These are phyloP conservation scores for Catalaphyllia jardinei DNA, from an alignment of 64 coral and sea anemone species.

Conservation along the genomic window DNA sequence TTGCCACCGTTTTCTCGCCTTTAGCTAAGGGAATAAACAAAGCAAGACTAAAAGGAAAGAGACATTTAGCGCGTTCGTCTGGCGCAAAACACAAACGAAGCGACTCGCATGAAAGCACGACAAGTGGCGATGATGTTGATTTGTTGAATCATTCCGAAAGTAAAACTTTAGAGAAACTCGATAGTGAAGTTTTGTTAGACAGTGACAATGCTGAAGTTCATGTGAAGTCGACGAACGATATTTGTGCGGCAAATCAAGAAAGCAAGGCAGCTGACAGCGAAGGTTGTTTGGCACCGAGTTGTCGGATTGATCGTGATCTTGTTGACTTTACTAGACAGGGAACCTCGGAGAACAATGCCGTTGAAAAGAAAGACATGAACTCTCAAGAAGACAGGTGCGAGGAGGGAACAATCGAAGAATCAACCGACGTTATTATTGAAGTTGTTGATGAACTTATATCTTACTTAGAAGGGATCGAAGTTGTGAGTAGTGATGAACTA, in stretches of 20 bases:
- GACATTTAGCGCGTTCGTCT: background rate
- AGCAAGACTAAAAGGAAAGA: constrained; percentile 14
- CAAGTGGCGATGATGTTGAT: constrained; percentile 26
- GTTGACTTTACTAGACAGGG: background rate
- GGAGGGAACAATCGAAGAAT: constrained; percentile 28
- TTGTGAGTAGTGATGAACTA: constrained; percentile 74
- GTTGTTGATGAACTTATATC: constrained; percentile 88
- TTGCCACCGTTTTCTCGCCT: constrained; percentile 21
- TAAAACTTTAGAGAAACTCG: constrained; percentile 3
- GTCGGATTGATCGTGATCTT: background rate
- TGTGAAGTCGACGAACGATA: constrained; percentile 10
- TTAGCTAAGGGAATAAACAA: constrained; percentile 32
- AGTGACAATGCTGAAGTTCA: background rate
- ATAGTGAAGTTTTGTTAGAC: constrained; percentile 22
- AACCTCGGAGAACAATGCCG: constrained; percentile 17
- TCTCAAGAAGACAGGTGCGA: constrained; percentile 50
- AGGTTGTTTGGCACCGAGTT: background rate
- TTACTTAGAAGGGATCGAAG: constrained; percentile 78
- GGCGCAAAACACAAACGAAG: background rate
- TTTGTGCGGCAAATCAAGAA: constrained; percentile 12
- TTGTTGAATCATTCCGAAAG: constrained; percentile 17
- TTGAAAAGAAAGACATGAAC: background rate
- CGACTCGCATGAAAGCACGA: constrained; percentile 17
- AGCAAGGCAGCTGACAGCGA: constrained; percentile 18
- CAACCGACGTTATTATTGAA: constrained; percentile 71